Base-by-base conservation (phyloP, 2,113 vertebrate species). In the Echinops telfairi region DNA sequence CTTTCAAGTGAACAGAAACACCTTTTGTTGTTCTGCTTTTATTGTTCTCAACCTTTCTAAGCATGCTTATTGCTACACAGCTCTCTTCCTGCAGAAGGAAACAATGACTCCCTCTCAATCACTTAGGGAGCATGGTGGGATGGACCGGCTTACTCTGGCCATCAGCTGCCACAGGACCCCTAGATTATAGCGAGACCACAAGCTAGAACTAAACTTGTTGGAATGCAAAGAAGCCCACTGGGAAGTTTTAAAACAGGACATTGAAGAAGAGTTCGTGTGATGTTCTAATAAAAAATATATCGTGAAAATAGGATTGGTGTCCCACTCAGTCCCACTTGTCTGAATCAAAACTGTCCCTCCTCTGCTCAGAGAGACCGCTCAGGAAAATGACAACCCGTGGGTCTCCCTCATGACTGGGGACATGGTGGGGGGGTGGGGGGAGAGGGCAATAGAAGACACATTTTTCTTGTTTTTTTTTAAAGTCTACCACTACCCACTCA, bases 151-250 rank as follows among this genome's bases (percentile, higher is more conserved):
- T 25, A 4, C 22, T 20, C 66, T 38, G 36, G 17, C 29, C 0
- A 23, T 33, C 40, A 8, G 36, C 25, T 53, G 0, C 2, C 8
- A 1, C 11, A 0, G n/a, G 73, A 6, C 27, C 29, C 0, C 36
- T 12, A 22, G 7, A 0, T 27, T 3, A 0, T 14, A 12, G 0
- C 38, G 2, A 2, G 20, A 3, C 11, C 0, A 9, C 0, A 2
- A 31, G 2, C n/a, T 22, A 7, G 17, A 5, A 6, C 3, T 47
- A 33, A 15, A 12, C 23, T 15, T 3, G 5, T 25, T 16, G 9
- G 1, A 17, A 68, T 47, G 33, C 6, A 8, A 22, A 47, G 80
- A 53, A 38, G 2, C 25, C 53, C 29, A 14, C 5, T 0, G 3
- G 31, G 5, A 40, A 43, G 38, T 3, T 15, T 40, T 23, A 15